Conservation (phyloP, 2,113 vertebrate species). For the Neogobius melanostomus region DNA sequence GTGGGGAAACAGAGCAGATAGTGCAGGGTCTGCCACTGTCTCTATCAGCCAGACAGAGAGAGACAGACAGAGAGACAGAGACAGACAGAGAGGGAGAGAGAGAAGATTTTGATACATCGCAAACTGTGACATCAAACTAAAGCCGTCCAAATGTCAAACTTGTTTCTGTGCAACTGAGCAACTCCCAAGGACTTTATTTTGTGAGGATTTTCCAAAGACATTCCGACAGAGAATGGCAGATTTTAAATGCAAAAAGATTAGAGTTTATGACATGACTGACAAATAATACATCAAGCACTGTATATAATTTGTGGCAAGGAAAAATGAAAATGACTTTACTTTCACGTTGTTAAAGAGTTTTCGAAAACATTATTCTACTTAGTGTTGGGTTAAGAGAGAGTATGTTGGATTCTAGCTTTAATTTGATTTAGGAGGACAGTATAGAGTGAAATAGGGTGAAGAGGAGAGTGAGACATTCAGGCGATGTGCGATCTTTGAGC, state of each 20-base stretch:
- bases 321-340: not conserved
- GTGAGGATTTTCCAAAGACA: not conserved
- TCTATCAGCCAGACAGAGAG: conserved; percentile 18
- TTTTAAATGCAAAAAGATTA: conserved; percentile 4
- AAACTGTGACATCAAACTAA: conserved; percentile 25
- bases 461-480: too few species aligned
- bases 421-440: too few species aligned
- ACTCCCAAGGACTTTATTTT: not conserved
- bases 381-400: too few species aligned
- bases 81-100: not conserved
- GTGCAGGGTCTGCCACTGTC: conserved; percentile 21
- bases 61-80: too few species aligned
- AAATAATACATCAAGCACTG: conserved; percentile 3
- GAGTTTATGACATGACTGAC: not conserved
- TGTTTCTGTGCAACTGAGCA: conserved; percentile 8
- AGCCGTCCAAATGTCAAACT: conserved; percentile 28
- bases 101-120: conserved; percentile 31
- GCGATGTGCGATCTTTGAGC: too few species aligned
- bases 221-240: not conserved
- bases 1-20: conserved; percentile 37
- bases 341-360: too few species aligned
- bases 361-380: too few species aligned
- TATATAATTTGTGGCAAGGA: conserved; percentile 8
- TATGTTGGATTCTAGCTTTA: too few species aligned
- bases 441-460: too few species aligned